These are phyloP conservation scores for Eciton burchellii DNA, from an alignment of 1,140 invertebrate species.

Conservation along the genomic window DNA sequence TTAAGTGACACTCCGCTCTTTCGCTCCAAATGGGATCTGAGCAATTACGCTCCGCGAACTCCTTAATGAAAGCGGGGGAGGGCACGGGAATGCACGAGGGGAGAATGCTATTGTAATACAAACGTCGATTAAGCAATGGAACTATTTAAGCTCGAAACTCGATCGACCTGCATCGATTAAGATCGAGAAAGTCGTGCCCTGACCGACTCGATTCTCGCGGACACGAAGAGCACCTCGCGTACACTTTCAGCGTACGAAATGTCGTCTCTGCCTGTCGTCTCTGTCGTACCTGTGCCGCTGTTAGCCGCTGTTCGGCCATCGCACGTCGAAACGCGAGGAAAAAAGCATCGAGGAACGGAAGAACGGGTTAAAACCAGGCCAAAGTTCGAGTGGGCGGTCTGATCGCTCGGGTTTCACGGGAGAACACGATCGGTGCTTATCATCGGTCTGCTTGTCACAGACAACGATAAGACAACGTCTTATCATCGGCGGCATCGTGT, in stretches of 20 bases:
- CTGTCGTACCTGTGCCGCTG: conserved; percentile 15
- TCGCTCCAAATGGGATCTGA: conserved; percentile 36
- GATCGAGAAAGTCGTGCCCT: conserved; percentile 3
- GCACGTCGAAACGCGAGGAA: conserved; percentile 13
- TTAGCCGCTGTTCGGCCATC: conserved; percentile 6
- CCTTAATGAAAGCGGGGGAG: conserved; percentile 15
- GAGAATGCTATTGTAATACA: conserved; percentile 47
- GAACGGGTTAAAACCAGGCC: neutral
- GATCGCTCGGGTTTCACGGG: conserved; percentile 50
- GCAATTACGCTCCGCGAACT: conserved; percentile 40
- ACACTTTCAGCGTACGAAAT: conserved; percentile 20
- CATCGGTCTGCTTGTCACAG: conserved; percentile 52
- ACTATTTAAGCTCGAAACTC: conserved; percentile 27
- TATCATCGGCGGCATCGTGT: conserved; percentile 58
- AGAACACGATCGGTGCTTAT: conserved; percentile 24
- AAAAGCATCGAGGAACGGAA: conserved; percentile 42
- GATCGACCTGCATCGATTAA: conserved; percentile 42
- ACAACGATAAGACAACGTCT: conserved; percentile 44
- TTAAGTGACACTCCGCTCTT: conserved; percentile 58
- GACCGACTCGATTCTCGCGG: conserved; percentile 17
- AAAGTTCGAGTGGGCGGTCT: conserved; percentile 16
- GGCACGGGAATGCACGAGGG: conserved; percentile 14
- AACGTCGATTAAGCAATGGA: conserved; percentile 51
- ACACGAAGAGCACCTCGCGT: conserved; percentile 13
- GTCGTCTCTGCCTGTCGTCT: conserved; percentile 2